Evolutionary conservation across 37 sponge, comb jelly and placozoan species (phyloP), one percentile per base, ranked within the genome.

Genomic region (Amphimedon queenslandica): DNA sequence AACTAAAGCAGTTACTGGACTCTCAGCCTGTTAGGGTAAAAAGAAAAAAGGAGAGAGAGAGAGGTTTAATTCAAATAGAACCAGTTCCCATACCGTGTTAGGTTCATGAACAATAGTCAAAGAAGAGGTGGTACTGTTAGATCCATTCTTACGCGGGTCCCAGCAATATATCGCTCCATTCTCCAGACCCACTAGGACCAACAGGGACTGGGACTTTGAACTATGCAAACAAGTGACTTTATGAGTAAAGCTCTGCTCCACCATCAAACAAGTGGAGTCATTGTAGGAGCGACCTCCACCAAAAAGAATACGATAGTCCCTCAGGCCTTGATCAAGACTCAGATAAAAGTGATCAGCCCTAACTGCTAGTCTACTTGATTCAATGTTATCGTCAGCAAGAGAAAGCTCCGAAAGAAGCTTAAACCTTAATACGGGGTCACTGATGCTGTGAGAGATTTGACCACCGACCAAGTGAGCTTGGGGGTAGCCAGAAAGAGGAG

Each of bases 321-420:
- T 30, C 0, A 85, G 40, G 0, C 28, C 4, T 3, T 40, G 16
- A 1, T 25, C 74, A 35, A 33, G 72, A 37, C 55, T 68, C 23
- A 85, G 38, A 67, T 67, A 78, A 66, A 85, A 73, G 37, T 85
- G 85, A 33, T 85, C 85, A 8, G 74, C 79, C 5, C 79, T n/a
- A 3, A 73, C 42, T 23, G 75, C 31, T 37, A 79, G 63, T 21
- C 72, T 68, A 2, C 74, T 61, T 30, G 73, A 53, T 34, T 78
- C 43, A 69, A 2, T 40, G 2, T 1, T 34, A 3, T 0, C 32
- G 0, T 35, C 58, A 5, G 32, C 31, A 21, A 74, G 41, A 13
- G 29, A 21, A 2, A 84, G 72, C 42, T 77, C 72, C 16, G 84
- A 71, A 32, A 84, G 77, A 40, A 84, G 78, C 25, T 13, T 40